Base-by-base conservation (phyloP, 2,797 vertebrate species). In the Tangara arthus region DNA sequence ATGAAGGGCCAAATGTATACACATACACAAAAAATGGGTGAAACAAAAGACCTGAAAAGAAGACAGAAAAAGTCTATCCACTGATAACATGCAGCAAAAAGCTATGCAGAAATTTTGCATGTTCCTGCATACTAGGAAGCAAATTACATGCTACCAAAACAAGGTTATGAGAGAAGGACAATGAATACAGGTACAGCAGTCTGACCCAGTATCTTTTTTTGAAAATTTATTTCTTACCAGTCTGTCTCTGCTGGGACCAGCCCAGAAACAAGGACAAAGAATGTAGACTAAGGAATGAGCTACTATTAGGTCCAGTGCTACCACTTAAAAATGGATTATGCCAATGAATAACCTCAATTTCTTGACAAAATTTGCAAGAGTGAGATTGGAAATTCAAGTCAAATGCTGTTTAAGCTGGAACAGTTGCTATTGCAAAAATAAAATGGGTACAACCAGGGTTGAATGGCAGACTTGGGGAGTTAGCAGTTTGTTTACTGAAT, bases 241-340 rank as follows among this genome's bases (percentile, higher is more conserved):
- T 42, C 23, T 77, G 21, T 56, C 44, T 88, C 10, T 61, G 28
- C 63, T 71, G 37, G 2, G 3, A 91, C 88, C 50, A 93, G 85
- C 55, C 82, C 93, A 85, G 60, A 91, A 94, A 87, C 19, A 82
- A 69, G 61, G 68, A 60, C 32, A 61, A 64, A 71, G 64, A 75
- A 26, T 6, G 30, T 26, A 84, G 32, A 68, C 50, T 65, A 71
- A 79, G 30, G 44, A 79, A 76, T 44, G 42, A 78, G 24, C 20
- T 78, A 28, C 60, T 15, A 8, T 76, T 70, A 61, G 24, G 24
- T 71, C n/a, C 59, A 44, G 16, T 75, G 44, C 75, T 94, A 44
- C 63, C n/a, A 53, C 50, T 94, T 93, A 64, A 91, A 95, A 84
- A 78, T 30, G 47, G 41, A 41, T 94, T 90, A 84, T 75, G 66